Evolutionary conservation across 2,888 invertebrate genomes (phyloP).

Genomic region (Dolichomitus sp.): DNA sequence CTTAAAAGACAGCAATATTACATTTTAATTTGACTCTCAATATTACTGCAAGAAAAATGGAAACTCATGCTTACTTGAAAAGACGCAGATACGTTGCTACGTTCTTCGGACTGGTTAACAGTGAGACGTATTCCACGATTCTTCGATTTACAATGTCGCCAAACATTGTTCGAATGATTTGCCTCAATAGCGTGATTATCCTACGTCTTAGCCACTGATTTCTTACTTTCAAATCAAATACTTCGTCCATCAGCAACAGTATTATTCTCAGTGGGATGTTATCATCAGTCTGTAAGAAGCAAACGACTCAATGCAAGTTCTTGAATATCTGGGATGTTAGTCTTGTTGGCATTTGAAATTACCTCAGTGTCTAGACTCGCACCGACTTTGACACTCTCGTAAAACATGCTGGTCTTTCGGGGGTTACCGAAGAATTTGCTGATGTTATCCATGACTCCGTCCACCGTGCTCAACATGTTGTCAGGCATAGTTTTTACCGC

Average conservation of each 20-base stretch:
- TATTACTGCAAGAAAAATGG: neutral
- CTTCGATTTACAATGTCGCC: slow-evolving; percentile 95
- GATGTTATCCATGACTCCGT: slow-evolving; percentile 94
- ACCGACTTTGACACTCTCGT: slow-evolving; percentile 87
- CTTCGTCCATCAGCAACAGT: slow-evolving; percentile 93
- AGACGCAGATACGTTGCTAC: slow-evolving; percentile 95
- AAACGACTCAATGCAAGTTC: slow-evolving; percentile 13
- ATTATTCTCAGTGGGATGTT: slow-evolving; percentile 94
- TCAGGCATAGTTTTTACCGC: slow-evolving; percentile 96
- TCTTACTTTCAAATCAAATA: slow-evolving; percentile 93
- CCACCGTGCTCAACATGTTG: slow-evolving; percentile 94
- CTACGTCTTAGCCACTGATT: slow-evolving; percentile 94
- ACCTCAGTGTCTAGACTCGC: slow-evolving; percentile 88
- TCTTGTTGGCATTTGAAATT: slow-evolving; percentile 50
- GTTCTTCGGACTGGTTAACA: slow-evolving; percentile 95
- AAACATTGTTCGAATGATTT: slow-evolving; percentile 93
- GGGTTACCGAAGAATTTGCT: slow-evolving; percentile 90
- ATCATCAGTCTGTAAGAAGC: slow-evolving; percentile 88
- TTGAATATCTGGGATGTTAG: neutral
- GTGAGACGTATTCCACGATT: slow-evolving; percentile 95
- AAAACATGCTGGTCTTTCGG: slow-evolving; percentile 86
- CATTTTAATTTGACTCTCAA: neutral
- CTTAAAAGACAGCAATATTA: slow-evolving; percentile 78
- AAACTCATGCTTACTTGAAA: slow-evolving; percentile 90
- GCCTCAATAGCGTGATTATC: slow-evolving; percentile 91